phyloP scores from a whole-genome alignment of 2,797 vertebrate species.

The Paguma larvata region DNA sequence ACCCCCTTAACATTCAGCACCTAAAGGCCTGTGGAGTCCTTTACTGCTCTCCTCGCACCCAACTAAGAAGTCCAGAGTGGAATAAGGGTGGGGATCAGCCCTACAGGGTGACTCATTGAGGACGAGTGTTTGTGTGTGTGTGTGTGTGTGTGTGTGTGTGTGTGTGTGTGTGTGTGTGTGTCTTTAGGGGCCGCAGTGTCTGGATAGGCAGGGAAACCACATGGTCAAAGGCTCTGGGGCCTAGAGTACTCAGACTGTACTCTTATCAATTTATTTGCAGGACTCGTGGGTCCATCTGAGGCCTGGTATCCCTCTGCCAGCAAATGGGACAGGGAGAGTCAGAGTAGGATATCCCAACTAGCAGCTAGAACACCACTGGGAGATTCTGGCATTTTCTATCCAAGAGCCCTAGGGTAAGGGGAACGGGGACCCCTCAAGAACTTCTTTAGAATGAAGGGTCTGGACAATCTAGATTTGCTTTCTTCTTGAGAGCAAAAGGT shows the following conservation, averaged over 20 bases:
- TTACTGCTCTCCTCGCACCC: not conserved
- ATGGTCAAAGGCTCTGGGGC: not conserved
- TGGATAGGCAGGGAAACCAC: not conserved
- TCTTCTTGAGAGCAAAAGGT: too few species aligned
- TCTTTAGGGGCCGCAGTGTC: not conserved
- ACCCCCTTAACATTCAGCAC: too few species aligned
- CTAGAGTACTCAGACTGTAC: not conserved
- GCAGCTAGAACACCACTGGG: not conserved
- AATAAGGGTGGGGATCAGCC: not conserved
- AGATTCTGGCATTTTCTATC: not conserved
- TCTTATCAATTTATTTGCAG: not conserved
- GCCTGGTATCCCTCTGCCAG: not conserved
- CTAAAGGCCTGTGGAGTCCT: not conserved
- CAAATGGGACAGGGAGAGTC: not conserved
- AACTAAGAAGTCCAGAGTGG: not conserved
- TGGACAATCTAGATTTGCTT: too few species aligned
- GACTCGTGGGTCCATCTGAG: not conserved
- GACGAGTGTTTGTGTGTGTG: not conserved
- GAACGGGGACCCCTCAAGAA: not conserved
- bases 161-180: not conserved
- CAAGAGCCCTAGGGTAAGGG: not conserved
- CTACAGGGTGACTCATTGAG: not conserved
- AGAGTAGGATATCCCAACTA: too few species aligned
- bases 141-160: not conserved
- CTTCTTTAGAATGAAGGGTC: too few species aligned